Evolutionary conservation across 2,113 vertebrate genomes (phyloP).

Genomic region (Genyomyrus donnyi): DNA sequence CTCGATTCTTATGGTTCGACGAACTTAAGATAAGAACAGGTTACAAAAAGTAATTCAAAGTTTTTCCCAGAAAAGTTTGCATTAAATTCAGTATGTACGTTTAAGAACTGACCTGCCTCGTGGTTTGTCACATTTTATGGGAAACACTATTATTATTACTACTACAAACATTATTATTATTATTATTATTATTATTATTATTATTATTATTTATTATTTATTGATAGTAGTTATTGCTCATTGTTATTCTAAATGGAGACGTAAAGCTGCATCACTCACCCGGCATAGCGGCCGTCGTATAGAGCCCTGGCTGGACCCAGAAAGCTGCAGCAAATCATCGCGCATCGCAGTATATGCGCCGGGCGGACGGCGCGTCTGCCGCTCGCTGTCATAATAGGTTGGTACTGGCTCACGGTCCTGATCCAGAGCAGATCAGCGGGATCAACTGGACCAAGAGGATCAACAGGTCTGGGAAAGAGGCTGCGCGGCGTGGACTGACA

Average conservation of each 20-base stretch:
- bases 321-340: slow-evolving; percentile 48
- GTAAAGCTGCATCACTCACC: slow-evolving; percentile 54
- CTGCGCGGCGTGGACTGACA: not conserved
- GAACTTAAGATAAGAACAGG: not conserved
- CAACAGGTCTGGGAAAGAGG: not conserved
- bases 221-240: not conserved
- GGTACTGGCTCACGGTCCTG: not conserved
- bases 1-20: not conserved
- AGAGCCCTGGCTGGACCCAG: slow-evolving; percentile 46
- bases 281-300: slow-evolving; percentile 66
- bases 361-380: slow-evolving; percentile 31
- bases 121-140: not conserved
- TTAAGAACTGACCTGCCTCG: not conserved
- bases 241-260: not conserved
- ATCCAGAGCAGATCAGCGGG: not conserved
- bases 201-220: not conserved
- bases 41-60: not conserved
- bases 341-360: slow-evolving; percentile 43
- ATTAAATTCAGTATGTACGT: not conserved
- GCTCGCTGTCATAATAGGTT: slow-evolving; percentile 32
- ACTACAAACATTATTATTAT: not conserved
- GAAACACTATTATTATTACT: not conserved
- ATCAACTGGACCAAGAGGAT: not conserved
- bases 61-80: not conserved
- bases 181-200: not conserved